Conservation (phyloP, 2,888 invertebrate genomes). For the Amblyteles armatorius region DNA sequence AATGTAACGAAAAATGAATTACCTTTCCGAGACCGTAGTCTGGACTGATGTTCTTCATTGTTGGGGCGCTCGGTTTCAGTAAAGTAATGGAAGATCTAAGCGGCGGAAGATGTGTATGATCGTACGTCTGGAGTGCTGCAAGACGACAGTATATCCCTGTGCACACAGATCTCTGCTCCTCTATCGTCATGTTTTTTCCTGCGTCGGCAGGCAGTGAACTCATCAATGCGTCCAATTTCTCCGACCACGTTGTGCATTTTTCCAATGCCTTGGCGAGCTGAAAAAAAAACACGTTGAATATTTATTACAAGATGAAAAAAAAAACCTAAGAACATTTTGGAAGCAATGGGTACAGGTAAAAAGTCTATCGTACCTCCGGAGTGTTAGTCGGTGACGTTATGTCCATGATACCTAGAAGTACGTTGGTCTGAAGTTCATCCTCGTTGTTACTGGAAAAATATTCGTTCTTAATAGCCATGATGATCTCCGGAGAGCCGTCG, state of each 20-base stretch:
- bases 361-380: not conserved
- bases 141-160: conserved; percentile 86
- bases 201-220: conserved; percentile 84
- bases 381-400: not conserved
- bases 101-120: conserved; percentile 84
- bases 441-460: conserved; percentile 82
- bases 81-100: conserved; percentile 87
- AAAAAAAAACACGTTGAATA: conserved; percentile 54
- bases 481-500: conserved; percentile 92
- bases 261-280: conserved; percentile 84
- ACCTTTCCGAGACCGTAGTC: conserved; percentile 88
- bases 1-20: conserved; percentile 67
- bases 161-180: conserved; percentile 84
- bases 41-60: conserved; percentile 86
- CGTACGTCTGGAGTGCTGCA: conserved; percentile 85
- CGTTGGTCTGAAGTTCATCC: not conserved
- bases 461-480: conserved; percentile 86
- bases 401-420: not conserved
- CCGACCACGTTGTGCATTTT: conserved; percentile 86
- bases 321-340: conserved; percentile 13
- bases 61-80: conserved; percentile 88
- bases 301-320: conserved; percentile 13
- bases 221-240: conserved; percentile 86
- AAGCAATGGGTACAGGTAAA: not conserved
- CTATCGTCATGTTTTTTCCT: conserved; percentile 80